Evolutionary conservation across 64 coral and sea anemone species (phyloP).

Genomic region (Astreopora myriophthalma): DNA sequence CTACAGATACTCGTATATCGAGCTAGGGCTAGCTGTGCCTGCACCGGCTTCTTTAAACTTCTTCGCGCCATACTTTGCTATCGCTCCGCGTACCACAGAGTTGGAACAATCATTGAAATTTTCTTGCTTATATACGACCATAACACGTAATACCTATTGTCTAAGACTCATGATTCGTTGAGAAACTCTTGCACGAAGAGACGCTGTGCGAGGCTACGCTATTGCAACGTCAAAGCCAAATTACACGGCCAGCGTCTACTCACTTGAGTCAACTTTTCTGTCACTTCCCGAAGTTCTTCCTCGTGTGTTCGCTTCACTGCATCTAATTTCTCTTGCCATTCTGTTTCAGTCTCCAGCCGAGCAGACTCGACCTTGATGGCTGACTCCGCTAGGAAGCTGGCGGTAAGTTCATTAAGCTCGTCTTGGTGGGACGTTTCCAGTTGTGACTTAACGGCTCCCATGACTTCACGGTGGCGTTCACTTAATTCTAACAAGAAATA

Average conservation of each 20-base stretch:
- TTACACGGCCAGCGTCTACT: neutral
- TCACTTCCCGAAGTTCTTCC: conserved; percentile 26
- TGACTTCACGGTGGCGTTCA: conserved; percentile 70
- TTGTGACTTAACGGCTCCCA: conserved; percentile 64
- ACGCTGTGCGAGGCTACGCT: too few relatives aligned
- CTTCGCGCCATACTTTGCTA: too few relatives aligned
- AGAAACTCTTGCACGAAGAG: too few relatives aligned
- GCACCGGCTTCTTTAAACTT: too few relatives aligned
- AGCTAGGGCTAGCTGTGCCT: too few relatives aligned
- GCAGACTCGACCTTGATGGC: conserved; percentile 81
- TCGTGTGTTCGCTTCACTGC: conserved; percentile 35
- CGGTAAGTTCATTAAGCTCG: conserved; percentile 77
- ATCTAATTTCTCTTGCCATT: conserved; percentile 70
- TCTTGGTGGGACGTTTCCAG: conserved; percentile 82
- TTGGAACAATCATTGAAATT: too few relatives aligned
- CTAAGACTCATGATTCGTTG: too few relatives aligned
- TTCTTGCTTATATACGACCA: too few relatives aligned
- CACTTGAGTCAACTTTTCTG: conserved; percentile 62
- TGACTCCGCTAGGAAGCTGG: conserved; percentile 76
- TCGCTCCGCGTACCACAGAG: too few relatives aligned
- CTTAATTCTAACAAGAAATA: conserved; percentile 45
- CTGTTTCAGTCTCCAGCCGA: conserved; percentile 80
- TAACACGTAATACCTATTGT: too few relatives aligned
- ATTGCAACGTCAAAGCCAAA: too few relatives aligned
- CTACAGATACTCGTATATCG: too few relatives aligned